Evolutionary conservation across 1,140 invertebrate genomes (phyloP).

Genomic region (Manduca sexta): DNA sequence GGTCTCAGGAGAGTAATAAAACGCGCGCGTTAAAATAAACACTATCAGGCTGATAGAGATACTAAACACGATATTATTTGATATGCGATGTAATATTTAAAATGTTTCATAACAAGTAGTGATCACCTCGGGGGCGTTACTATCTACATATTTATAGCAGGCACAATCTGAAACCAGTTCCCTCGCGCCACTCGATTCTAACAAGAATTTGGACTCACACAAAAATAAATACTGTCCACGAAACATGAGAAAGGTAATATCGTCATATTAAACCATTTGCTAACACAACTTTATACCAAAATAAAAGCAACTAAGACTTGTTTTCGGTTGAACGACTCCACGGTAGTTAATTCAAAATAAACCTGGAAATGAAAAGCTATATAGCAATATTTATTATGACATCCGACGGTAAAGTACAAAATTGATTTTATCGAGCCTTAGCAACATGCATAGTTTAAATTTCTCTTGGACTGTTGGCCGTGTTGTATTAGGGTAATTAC

Average conservation of each 20-base stretch:
- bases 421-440: slow-evolving; percentile 61
- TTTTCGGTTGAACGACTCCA: slow-evolving; percentile 34
- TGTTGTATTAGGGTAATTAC: slow-evolving; percentile 30
- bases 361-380: slow-evolving; percentile 50
- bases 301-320: slow-evolving; percentile 37
- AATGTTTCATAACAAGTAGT: slow-evolving; percentile 39
- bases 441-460: slow-evolving; percentile 48
- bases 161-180: slow-evolving; percentile 62
- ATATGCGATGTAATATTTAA: slow-evolving; percentile 28
- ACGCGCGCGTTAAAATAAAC: slow-evolving; percentile 12
- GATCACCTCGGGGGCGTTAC: slow-evolving; percentile 55
- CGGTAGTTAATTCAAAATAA: slow-evolving; percentile 42
- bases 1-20: no score
- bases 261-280: slow-evolving; percentile 34
- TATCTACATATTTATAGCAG: slow-evolving; percentile 65
- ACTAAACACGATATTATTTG: slow-evolving; percentile 27
- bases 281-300: slow-evolving; percentile 39
- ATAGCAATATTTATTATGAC: slow-evolving; percentile 68
- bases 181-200: slow-evolving; percentile 57
- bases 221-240: slow-evolving; percentile 71
- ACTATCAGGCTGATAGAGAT: slow-evolving; percentile 28
- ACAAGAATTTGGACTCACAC: slow-evolving; percentile 68
- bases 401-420: slow-evolving; percentile 66
- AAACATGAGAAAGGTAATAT: slow-evolving; percentile 63
- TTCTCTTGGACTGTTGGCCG: slow-evolving; percentile 23